Percentiles rank a stretch among this genome's conserved stretches.
Evolutionary conservation across 1,140 invertebrate genomes (phyloP).

Genomic region (Aphelinus certus): DNA sequence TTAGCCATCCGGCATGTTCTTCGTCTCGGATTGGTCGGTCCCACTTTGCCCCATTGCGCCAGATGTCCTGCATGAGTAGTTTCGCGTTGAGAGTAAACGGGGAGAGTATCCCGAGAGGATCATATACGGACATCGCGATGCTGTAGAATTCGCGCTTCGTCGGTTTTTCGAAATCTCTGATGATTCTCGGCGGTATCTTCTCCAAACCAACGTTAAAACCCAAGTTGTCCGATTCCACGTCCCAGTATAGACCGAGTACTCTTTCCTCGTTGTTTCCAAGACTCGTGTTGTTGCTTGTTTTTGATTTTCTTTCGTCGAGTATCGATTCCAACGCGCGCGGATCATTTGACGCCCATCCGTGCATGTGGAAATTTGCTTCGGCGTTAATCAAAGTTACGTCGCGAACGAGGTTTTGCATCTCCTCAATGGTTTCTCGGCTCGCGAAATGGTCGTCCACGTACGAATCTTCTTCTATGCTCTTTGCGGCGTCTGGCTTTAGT

Average conservation of each 20-base stretch:
- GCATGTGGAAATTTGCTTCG: background rate
- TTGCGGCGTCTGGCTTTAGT: background rate
- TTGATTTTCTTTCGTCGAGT: too few relatives aligned
- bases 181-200: background rate
- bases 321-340: background rate
- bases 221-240: background rate
- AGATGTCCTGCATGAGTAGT: too few relatives aligned
- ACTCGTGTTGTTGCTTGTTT: too few relatives aligned
- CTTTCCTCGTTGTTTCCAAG: too few relatives aligned
- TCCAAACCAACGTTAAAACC: background rate
- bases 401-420: too few relatives aligned
- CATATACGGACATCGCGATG: background rate
- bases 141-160: background rate
- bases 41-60: background rate
- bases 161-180: background rate
- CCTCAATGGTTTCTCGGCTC: too few relatives aligned
- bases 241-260: constrained; percentile 2
- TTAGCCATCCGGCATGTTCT: background rate
- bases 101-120: background rate
- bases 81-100: background rate
- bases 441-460: background rate
- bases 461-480: background rate
- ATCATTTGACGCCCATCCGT: background rate
- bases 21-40: constrained; percentile 1
- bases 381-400: too few relatives aligned